A percentile compares a stretch with the other conserved stretches of the same genome.
phyloP scores from a whole-genome alignment of 2,113 vertebrate genomes.

The Myiagra hebetior region DNA sequence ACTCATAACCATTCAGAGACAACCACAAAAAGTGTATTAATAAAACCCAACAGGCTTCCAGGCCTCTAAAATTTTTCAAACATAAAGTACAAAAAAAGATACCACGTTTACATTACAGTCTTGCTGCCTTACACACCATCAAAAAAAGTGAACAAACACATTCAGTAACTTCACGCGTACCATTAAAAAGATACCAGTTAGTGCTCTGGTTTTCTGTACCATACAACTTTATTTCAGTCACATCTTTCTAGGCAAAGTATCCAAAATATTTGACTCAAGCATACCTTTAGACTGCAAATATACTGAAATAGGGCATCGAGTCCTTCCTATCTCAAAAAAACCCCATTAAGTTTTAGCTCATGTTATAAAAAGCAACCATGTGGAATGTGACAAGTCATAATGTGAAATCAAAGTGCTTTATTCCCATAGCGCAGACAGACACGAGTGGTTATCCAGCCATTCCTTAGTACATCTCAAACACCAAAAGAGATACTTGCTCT shows the following conservation, averaged over 20 bases:
- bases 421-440: not conserved
- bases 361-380: constrained; percentile 19
- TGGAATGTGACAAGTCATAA: constrained; percentile 57
- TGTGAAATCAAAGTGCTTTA: constrained; percentile 55
- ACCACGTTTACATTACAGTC: constrained; percentile 34
- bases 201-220: constrained; percentile 29
- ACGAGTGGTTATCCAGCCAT: not conserved
- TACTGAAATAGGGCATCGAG: not conserved
- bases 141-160: constrained; percentile 30
- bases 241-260: constrained; percentile 1
- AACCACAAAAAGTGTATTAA: constrained; percentile 20
- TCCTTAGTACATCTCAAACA: not conserved
- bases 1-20: constrained; percentile 6
- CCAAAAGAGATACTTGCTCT: not conserved
- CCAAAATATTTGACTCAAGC: constrained; percentile 38
- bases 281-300: not conserved
- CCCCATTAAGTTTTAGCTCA: not conserved
- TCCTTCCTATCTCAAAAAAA: not conserved
- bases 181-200: constrained; percentile 24
- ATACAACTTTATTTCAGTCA: constrained; percentile 54
- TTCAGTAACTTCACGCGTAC: constrained; percentile 34
- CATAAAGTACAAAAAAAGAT: constrained; percentile 38
- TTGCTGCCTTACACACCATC: constrained; percentile 33
- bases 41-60: constrained; percentile 42
- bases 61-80: constrained; percentile 27